Evolutionary conservation across 2,113 vertebrate genomes (phyloP).

Genomic region (Alethe diademata): DNA sequence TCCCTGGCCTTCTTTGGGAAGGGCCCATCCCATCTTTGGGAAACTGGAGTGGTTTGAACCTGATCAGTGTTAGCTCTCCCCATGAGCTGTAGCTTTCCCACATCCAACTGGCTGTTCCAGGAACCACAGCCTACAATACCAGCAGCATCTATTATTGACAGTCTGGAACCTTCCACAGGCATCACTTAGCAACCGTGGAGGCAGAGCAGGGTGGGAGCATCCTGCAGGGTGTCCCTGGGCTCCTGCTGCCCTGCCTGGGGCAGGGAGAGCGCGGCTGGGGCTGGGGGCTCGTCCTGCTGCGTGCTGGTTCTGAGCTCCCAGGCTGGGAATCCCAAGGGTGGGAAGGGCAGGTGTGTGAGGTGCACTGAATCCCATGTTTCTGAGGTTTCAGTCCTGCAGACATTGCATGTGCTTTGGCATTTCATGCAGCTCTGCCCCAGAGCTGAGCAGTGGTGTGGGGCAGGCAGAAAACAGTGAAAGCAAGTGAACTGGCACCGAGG

Average conservation of each 20-base stretch:
- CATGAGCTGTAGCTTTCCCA: not conserved
- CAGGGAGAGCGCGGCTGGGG: not conserved
- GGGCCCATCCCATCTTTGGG: not conserved
- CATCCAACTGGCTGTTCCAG: not conserved
- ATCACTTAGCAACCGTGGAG: not conserved
- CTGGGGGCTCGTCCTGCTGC: not conserved
- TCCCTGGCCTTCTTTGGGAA: not conserved
- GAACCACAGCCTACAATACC: not conserved
- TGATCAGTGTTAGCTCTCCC: not conserved
- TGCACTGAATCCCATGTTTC: not conserved
- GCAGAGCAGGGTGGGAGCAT: not conserved
- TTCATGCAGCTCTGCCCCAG: not conserved
- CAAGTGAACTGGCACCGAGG: not conserved
- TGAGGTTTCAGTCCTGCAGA: not conserved
- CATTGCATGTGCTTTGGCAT: fast-evolving
- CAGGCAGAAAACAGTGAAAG: not conserved
- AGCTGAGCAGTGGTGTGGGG: not conserved
- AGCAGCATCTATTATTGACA: not conserved
- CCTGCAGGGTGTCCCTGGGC: fast-evolving
- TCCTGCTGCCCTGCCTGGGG: fast-evolving
- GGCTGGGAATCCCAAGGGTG: not conserved
- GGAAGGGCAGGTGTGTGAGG: fast-evolving
- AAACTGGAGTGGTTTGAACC: not conserved
- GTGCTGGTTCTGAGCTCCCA: not conserved
- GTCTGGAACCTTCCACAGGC: not conserved